Percentiles rank a stretch among this genome's conserved stretches.
Evolutionary conservation across 2,888 invertebrate species (phyloP).

Genomic region (Lepidonotus clava): DNA sequence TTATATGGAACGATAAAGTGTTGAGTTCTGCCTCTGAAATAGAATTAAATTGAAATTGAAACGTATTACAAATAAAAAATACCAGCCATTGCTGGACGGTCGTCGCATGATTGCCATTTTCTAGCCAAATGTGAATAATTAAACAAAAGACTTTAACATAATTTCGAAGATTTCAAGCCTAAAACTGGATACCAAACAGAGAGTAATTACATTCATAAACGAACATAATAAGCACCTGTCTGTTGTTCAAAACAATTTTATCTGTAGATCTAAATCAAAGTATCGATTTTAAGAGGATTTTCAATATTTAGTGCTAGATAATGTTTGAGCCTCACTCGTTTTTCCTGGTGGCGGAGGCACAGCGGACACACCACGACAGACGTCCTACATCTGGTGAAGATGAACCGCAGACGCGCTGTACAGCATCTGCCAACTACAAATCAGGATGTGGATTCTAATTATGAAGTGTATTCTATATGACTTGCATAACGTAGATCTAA

Average conservation of each 20-base stretch:
- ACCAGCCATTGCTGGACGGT: no score
- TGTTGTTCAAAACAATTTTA: neutral
- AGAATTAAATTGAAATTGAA: no score
- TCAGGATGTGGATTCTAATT: neutral
- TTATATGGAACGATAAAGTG: conserved; percentile 23
- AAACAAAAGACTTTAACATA: neutral
- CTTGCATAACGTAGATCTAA: neutral
- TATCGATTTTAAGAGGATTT: neutral
- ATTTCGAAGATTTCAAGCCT: neutral
- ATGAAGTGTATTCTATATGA: neutral
- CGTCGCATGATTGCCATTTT: no score
- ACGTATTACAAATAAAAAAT: no score
- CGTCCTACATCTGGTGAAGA: neutral
- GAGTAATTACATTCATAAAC: neutral
- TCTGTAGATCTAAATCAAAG: neutral
- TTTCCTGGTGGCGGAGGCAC: neutral
- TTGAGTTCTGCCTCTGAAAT: neutral
- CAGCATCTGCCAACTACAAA: conserved; percentile 37
- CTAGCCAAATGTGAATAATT: no score
- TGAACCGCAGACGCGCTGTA: neutral
- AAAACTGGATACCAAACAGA: neutral
- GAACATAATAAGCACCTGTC: neutral
- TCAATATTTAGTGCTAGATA: no score
- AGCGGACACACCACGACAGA: conserved; percentile 43
- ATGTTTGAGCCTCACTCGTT: neutral